Base-by-base conservation (phyloP, 2,888 invertebrate genomes). In the Perizoma flavofasciatum region DNA sequence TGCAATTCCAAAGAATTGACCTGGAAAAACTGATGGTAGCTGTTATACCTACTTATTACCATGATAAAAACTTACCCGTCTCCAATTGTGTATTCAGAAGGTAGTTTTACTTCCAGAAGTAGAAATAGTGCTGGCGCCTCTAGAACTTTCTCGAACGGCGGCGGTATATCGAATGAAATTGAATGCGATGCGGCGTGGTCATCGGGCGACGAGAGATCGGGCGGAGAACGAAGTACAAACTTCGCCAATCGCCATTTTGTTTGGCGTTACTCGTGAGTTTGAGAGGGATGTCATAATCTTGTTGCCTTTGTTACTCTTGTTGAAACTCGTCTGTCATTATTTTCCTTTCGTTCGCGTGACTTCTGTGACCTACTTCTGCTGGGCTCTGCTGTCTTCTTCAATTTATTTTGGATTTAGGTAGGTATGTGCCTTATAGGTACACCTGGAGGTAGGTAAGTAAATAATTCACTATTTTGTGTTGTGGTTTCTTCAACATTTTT, bases 171-270 rank as follows among this genome's bases (percentile, higher is more conserved):
- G 74, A 81, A 77, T 82, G 41, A 8, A n/a, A 5, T 37, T 37
- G 6, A 37, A 41, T 37, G 41, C 8, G n/a, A 41, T n/a, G 41
- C 8, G 4, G 75, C 69, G 61, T 61, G n/a, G 50, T 35, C 56
- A 60, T 61, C 53, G 54, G 59, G 57, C 65, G 54, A 48, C 63
- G 62, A 4, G n/a, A 64, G 69, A 63, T 63, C 68, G 68, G 71
- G 69, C 68, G 64, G 66, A 66, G 56, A 65, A 63, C 67, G 70
- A 67, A 68, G 62, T 70, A 66, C 64, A 68, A 56, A 61, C 67
- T 68, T 74, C 79, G n/a, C 22, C 22, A 22, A 22, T 22, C 22
- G 89, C 89, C 90, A 89, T 89, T 77, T 89, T 90, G 89, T 88
- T 68, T 71, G 74, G 51, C 63, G 55, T 60, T 59, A 67, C 55